Percentiles rank a stretch among this genome's conserved stretches.
phyloP scores from a whole-genome alignment of 2,113 vertebrate species.

The Zapornia atra region DNA sequence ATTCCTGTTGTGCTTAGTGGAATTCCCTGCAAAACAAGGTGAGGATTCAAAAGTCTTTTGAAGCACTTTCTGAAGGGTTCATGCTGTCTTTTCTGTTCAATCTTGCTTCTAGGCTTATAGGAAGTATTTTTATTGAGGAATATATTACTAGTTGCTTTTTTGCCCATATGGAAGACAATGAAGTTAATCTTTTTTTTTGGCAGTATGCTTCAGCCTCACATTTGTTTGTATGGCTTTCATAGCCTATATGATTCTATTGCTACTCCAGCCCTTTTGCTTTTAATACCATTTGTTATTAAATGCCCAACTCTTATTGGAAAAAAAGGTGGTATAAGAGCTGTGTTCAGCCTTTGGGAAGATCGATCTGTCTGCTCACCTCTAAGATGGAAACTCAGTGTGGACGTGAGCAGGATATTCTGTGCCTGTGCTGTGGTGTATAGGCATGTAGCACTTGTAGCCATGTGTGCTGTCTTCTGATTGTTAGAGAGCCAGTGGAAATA shows the following conservation, averaged over 20 bases:
- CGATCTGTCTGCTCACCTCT: neutral
- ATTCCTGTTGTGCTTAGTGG: neutral
- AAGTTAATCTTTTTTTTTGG: neutral
- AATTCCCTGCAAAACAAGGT: neutral
- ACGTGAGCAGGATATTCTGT: neutral
- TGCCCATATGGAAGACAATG: neutral
- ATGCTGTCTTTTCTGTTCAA: neutral
- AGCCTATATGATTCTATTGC: neutral
- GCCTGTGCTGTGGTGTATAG: neutral
- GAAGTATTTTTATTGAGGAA: neutral
- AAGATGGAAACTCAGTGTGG: neutral
- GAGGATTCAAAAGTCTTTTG: neutral
- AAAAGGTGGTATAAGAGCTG: neutral
- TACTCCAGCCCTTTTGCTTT: neutral
- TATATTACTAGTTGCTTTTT: neutral
- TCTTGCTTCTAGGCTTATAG: neutral
- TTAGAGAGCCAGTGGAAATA: neutral
- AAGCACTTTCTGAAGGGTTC: neutral
- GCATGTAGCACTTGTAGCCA: neutral
- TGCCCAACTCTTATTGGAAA: neutral
- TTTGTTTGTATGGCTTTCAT: neutral
- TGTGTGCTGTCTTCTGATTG: neutral
- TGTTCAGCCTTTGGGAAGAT: neutral
- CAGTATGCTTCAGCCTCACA: neutral
- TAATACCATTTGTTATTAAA: neutral